A percentile compares a stretch with the other conserved stretches of the same genome.
Conservation (phyloP, 2,797 vertebrate genomes). For the Nothura maculosa region DNA sequence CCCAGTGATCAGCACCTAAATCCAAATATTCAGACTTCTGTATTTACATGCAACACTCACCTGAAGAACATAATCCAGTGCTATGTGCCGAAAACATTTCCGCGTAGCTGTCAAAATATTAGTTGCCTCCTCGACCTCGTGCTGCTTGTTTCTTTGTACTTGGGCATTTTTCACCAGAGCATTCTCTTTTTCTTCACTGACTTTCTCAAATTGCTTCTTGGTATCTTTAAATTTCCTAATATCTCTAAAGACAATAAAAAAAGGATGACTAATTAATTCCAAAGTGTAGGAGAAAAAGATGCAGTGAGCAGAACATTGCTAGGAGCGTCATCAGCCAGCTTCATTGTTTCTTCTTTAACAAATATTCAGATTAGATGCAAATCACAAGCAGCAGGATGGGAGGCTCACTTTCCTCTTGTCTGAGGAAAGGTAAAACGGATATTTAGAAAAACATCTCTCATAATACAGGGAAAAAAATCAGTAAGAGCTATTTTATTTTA, state of each 20-base stretch:
- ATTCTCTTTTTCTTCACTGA: constrained; percentile 97
- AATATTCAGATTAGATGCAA: neutral
- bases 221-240: constrained; percentile 97
- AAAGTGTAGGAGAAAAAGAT: neutral
- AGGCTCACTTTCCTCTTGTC: neutral
- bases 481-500: neutral
- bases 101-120: constrained; percentile 95
- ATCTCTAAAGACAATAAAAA: constrained; percentile 85
- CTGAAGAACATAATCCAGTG: constrained; percentile 97
- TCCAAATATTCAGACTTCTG: neutral
- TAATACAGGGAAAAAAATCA: neutral
- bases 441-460: neutral
- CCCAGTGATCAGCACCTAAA: neutral
- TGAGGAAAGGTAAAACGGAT: neutral
- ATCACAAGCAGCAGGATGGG: neutral
- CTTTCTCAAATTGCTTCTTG: constrained; percentile 98
- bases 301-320: neutral
- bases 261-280: neutral
- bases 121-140: constrained; percentile 96
- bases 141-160: constrained; percentile 94
- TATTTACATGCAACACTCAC: constrained; percentile 63
- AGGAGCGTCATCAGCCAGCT: fast-evolving
- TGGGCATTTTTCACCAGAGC: constrained; percentile 96
- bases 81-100: constrained; percentile 97
- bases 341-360: neutral